Evolutionary conservation across 2,797 vertebrate species (phyloP).

Genomic region (Cygnus olor): DNA sequence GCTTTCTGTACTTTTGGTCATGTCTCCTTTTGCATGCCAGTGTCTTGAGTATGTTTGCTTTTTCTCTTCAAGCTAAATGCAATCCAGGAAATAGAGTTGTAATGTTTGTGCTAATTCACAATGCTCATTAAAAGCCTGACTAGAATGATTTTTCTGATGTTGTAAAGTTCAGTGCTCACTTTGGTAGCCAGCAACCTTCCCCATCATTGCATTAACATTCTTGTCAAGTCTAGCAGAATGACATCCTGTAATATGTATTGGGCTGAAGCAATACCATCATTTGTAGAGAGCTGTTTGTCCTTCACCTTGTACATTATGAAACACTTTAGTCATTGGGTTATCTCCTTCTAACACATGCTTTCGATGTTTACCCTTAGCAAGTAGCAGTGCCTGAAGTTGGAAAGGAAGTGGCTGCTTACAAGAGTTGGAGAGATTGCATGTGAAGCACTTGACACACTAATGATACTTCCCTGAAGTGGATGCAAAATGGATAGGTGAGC

Average conservation of each 20-base stretch:
- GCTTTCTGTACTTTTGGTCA: neutral
- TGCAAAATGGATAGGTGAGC: neutral
- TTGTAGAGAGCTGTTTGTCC: neutral
- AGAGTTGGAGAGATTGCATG: neutral
- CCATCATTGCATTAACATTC: rapidly evolving
- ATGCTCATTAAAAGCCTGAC: neutral
- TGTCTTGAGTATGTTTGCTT: rapidly evolving
- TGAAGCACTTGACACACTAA: constrained; percentile 8
- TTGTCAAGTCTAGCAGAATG: neutral
- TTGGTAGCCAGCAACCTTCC: neutral
- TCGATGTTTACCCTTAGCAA: neutral
- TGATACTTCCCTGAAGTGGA: constrained; percentile 38
- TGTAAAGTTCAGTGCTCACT: neutral
- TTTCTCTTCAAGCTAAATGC: neutral
- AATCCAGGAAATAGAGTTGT: neutral
- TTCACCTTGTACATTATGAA: neutral
- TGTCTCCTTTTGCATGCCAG: neutral
- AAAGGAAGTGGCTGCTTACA: constrained; percentile 38
- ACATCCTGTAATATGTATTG: rapidly evolving
- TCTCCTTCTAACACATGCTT: neutral
- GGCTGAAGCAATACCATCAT: neutral
- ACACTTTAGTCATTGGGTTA: neutral
- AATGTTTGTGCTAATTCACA: neutral
- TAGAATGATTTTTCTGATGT: neutral
- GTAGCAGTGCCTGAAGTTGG: neutral